Percentiles rank a stretch among this genome's conserved stretches.
These are phyloP conservation scores for Conopomorpha cramerella DNA, from an alignment of 1,140 invertebrate genomes.

Conservation along the genomic window DNA sequence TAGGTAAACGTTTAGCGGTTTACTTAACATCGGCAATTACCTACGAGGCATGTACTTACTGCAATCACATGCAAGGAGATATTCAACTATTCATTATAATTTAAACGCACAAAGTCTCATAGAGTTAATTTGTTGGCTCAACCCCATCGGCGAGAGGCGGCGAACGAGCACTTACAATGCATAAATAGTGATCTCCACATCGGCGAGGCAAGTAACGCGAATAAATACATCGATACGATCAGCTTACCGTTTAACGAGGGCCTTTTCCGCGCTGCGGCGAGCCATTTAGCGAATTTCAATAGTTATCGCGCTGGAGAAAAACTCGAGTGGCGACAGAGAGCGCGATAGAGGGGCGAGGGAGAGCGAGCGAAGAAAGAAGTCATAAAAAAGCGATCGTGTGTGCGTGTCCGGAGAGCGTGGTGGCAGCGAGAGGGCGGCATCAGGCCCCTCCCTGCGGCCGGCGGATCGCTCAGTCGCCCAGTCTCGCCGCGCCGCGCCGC, in stretches of 20 bases:
- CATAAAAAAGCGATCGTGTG: slow-evolving; percentile 55
- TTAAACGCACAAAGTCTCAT: slow-evolving; percentile 21
- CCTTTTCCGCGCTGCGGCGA: slow-evolving; percentile 52
- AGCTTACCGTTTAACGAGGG: slow-evolving; percentile 51
- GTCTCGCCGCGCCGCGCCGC: slow-evolving; percentile 37
- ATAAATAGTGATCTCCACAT: slow-evolving; percentile 33
- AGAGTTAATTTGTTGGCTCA: slow-evolving; percentile 14
- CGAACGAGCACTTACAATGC: slow-evolving; percentile 18
- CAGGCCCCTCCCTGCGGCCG: slow-evolving; percentile 47
- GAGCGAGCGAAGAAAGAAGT: slow-evolving; percentile 45
- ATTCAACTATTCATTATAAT: slow-evolving; percentile 22
- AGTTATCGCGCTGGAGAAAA: slow-evolving; percentile 56
- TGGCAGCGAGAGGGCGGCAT: slow-evolving; percentile 49
- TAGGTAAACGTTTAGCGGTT: too few relatives aligned
- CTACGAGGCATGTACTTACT: too few relatives aligned
- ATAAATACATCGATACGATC: slow-evolving; percentile 52
- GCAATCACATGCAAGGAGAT: too few relatives aligned
- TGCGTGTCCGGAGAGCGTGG: slow-evolving; percentile 52
- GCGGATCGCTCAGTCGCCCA: slow-evolving; percentile 32
- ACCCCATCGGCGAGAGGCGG: slow-evolving; percentile 14
- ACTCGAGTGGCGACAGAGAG: slow-evolving; percentile 35
- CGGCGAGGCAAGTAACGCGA: slow-evolving; percentile 30
- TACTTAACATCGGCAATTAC: too few relatives aligned
- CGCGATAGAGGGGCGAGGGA: slow-evolving; percentile 26
- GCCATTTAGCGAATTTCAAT: slow-evolving; percentile 60